Evolutionary conservation across 2,113 vertebrate species (phyloP), one percentile per base, ranked within the genome.

Genomic region (Pimephales promelas): DNA sequence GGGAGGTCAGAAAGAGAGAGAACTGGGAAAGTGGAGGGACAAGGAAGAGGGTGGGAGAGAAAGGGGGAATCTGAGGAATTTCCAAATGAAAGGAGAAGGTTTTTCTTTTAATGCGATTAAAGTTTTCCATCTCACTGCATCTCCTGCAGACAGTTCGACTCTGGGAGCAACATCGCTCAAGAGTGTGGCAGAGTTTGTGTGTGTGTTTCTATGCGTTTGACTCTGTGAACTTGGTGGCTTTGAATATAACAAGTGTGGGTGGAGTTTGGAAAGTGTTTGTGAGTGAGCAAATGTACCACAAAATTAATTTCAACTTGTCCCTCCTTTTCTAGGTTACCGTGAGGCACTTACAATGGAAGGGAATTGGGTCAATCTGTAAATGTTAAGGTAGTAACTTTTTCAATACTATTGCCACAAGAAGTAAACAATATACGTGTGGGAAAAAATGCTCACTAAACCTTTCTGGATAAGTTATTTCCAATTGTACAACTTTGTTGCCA

Each of bases 81-180:
- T 95, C 92, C 91, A 93, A 95, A 94, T 94, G 94, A 94, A 95
- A 94, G 92, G 92, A 90, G 87, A 91, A 92, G 91, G 87, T 94
- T 94, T 93, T 93, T 92, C 90, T 93, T 91, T 91, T 95, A 94
- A 95, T 94, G 93, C 92, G 93, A 95, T 95, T 95, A 95, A 93
- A 94, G 92, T 92, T 94, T 95, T 95, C 94, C 94, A 93, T 94
- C 90, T 94, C 94, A 93, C 91, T 88, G 94, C 92, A 90, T 91
- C 85, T 90, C 91, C 89, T 86, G 90, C 88, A 91, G 90, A 93
- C 91, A 92, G 92, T 91, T 89, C 77, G 89, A 90, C 90, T 92
- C 91, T 89, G 89, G 87, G 86, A 89, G 90, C 89, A 89, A 78
- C 88, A 71, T 88, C 90, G 90, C 89, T 90, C 90, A 61, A 83